phyloP scores from a whole-genome alignment of 2,113 vertebrate species.

The Ardeotis arabs region DNA sequence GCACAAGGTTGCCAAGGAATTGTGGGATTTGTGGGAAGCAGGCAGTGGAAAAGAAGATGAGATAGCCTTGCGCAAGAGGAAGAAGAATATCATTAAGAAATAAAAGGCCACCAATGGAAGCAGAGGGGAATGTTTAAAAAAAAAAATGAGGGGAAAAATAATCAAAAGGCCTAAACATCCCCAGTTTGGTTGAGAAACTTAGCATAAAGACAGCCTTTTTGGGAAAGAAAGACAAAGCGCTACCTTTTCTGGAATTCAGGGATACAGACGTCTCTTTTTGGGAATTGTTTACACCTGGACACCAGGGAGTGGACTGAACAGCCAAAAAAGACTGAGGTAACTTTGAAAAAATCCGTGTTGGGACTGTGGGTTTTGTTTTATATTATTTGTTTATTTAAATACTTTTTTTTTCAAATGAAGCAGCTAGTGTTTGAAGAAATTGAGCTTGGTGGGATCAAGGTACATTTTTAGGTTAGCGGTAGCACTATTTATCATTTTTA shows the following conservation, averaged over 20 bases:
- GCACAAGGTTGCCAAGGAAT: background rate
- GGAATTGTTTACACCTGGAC: slow-evolving; percentile 73
- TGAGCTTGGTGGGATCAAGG: slow-evolving; percentile 29
- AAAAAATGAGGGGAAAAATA: background rate
- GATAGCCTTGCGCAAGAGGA: background rate
- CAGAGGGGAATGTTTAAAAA: background rate
- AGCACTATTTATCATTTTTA: slow-evolving; percentile 56
- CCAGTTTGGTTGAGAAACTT: background rate
- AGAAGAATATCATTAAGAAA: background rate
- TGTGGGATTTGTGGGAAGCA: background rate
- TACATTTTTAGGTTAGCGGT: slow-evolving; percentile 53
- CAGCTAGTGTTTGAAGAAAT: slow-evolving; percentile 52
- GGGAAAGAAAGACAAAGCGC: slow-evolving; percentile 41
- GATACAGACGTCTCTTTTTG: slow-evolving; percentile 61
- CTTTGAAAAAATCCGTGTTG: slow-evolving; percentile 34
- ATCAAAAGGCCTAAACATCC: slow-evolving; percentile 25
- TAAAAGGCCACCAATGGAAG: background rate
- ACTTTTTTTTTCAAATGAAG: slow-evolving; percentile 26
- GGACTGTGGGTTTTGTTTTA: slow-evolving; percentile 69
- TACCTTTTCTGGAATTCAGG: slow-evolving; percentile 57
- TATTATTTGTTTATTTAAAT: slow-evolving; percentile 68
- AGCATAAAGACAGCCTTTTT: slow-evolving; percentile 36
- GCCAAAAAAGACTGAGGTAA: slow-evolving; percentile 68
- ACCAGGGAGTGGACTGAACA: slow-evolving; percentile 44
- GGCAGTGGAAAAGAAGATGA: background rate